These are phyloP conservation scores for Andricus curvator DNA, from an alignment of 2,888 invertebrate species.

Conservation along the genomic window DNA sequence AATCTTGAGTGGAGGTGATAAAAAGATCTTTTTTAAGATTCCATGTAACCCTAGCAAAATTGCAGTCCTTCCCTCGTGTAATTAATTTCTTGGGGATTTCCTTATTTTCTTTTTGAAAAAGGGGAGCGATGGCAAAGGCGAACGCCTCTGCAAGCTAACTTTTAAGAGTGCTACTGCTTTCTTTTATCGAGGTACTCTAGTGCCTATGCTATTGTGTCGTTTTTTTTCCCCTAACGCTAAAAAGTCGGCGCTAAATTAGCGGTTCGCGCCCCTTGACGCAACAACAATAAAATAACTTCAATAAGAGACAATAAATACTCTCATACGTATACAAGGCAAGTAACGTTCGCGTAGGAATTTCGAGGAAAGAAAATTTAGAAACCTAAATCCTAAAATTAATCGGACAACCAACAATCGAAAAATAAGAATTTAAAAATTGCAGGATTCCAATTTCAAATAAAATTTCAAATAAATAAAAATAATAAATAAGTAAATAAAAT, in stretches of 20 bases:
- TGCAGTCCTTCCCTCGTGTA: slow-evolving; percentile 4
- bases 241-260: slow-evolving; percentile 64
- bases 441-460: not conserved
- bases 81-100: slow-evolving; percentile 23
- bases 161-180: slow-evolving; percentile 72
- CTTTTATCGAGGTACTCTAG: slow-evolving; percentile 69
- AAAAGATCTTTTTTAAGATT: slow-evolving; percentile 6
- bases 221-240: slow-evolving; percentile 62
- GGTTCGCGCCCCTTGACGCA: slow-evolving; percentile 51
- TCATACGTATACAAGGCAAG: slow-evolving; percentile 36
- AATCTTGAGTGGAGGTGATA: not conserved
- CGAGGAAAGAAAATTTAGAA: not conserved
- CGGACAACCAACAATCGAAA: not conserved
- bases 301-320: slow-evolving; percentile 62
- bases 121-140: slow-evolving; percentile 62
- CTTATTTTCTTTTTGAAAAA: slow-evolving; percentile 26
- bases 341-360: slow-evolving; percentile 27
- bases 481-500: not conserved
- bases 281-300: slow-evolving; percentile 44
- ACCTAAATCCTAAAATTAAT: not conserved
- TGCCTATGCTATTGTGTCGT: slow-evolving; percentile 66
- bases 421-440: not conserved
- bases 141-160: slow-evolving; percentile 72
- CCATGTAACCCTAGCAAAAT: not conserved
- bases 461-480: slow-evolving; percentile 2